These are phyloP conservation scores for Elephas maximus DNA, from an alignment of 2,113 vertebrate species.

Conservation along the genomic window DNA sequence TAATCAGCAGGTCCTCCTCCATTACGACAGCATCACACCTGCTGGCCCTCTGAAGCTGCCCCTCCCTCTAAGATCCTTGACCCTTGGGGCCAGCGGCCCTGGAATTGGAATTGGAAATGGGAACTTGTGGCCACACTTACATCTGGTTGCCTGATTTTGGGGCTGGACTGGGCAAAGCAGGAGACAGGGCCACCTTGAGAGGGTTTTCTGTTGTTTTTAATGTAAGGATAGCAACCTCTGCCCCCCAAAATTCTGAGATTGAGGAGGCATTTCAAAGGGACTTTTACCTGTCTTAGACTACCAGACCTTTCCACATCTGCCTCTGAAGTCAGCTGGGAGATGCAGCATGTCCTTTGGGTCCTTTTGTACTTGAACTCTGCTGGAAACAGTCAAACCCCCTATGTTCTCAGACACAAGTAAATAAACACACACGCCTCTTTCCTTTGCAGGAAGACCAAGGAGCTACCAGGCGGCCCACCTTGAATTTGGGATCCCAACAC, in stretches of 20 bases:
- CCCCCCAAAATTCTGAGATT: background rate
- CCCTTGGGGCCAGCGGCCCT: background rate
- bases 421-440: slow-evolving; percentile 5
- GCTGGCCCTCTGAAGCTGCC: background rate
- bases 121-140: background rate
- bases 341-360: background rate
- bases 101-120: background rate
- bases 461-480: background rate
- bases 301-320: background rate
- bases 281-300: background rate
- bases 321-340: background rate
- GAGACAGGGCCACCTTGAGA: background rate
- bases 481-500: background rate
- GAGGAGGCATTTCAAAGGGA: background rate
- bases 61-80: background rate
- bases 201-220: background rate
- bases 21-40: rapidly evolving
- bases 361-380: background rate
- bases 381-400: background rate
- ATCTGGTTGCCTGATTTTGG: background rate
- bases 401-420: slow-evolving; percentile 1
- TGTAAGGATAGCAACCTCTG: background rate
- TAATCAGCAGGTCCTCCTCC: background rate
- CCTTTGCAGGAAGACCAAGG: background rate
- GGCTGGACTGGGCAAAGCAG: background rate